A percentile compares a stretch with the other conserved stretches of the same genome.
Evolutionary conservation across 2,888 invertebrate genomes (phyloP).

Genomic region (Hirtodrosophila duncani): DNA sequence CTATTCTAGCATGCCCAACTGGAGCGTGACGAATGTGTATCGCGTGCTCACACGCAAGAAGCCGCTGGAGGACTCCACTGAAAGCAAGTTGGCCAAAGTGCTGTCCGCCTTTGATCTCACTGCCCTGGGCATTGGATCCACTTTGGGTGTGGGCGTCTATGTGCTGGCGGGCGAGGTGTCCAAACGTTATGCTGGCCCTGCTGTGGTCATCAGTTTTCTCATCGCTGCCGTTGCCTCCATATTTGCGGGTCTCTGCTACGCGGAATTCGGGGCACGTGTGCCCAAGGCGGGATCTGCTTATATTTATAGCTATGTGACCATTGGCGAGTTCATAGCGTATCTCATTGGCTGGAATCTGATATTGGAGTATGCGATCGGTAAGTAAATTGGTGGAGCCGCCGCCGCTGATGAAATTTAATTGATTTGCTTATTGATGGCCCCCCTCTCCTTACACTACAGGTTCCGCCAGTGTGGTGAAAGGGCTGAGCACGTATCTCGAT

Average conservation of each 20-base stretch:
- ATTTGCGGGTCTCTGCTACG: slow-evolving; percentile 93
- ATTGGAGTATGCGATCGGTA: slow-evolving; percentile 91
- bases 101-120: slow-evolving; percentile 90
- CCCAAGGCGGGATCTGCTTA: slow-evolving; percentile 96
- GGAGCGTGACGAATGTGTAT: slow-evolving; percentile 55
- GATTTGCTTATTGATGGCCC: slow-evolving; percentile 8
- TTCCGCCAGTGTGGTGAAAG: slow-evolving; percentile 90
- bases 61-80: slow-evolving; percentile 75
- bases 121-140: slow-evolving; percentile 88
- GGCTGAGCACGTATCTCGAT: slow-evolving; percentile 88
- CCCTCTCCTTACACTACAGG: slow-evolving; percentile 79
- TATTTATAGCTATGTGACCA: slow-evolving; percentile 94
- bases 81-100: slow-evolving; percentile 83
- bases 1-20: slow-evolving; percentile 61
- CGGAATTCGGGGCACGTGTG: slow-evolving; percentile 93
- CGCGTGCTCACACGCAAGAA: slow-evolving; percentile 78
- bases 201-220: slow-evolving; percentile 91
- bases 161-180: slow-evolving; percentile 92
- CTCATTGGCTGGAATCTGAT: slow-evolving; percentile 96
- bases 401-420: slow-evolving; percentile 48
- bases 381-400: slow-evolving; percentile 47
- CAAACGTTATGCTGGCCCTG: slow-evolving; percentile 89
- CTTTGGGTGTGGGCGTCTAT: slow-evolving; percentile 93
- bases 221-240: slow-evolving; percentile 94
- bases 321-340: slow-evolving; percentile 94